Evolutionary conservation across 2,888 invertebrate species (phyloP), one percentile per base, ranked within the genome.

Genomic region (Frankliniella intonsa): DNA sequence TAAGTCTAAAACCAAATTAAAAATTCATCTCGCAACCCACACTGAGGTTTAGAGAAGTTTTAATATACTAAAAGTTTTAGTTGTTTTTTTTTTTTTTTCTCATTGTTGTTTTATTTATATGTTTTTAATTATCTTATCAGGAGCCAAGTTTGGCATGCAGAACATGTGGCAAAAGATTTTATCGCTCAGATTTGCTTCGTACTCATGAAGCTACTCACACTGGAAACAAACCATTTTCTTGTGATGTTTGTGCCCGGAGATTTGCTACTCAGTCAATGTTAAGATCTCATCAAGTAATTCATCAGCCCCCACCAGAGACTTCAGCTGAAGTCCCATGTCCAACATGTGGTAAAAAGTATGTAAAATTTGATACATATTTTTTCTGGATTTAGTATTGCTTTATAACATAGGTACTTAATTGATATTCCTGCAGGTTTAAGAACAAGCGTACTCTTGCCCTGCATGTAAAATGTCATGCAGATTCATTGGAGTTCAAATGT

Each of bases 301-400:
- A 12, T 82, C 83, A 62, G 82, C 69, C 80, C 81, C 83, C 80
- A 80, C 12, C 81, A 82, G 22, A 81, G 82, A n/a, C 65, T 69
- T 14, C 83, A 81, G 79, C 14, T 81, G 80, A 3, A n/a, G 80
- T 27, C n/a, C 81, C 14, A 38, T 80, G 80, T 22, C 49, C 62
- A 12, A 51, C 80, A 22, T 76, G 69, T 76, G 69, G 69, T 76
- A 76, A 76, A 25, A 76, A 25, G 69, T 76, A 9, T 8, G 19
- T 38, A n/a, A 76, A 17, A 76, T 22, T 22, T 69, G 5, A n/a
- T 22, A 65, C 3, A n/a, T 62, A 62, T 62, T 62, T 62, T 62
- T 62, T 55, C 55, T 55, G 88, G 0, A 88, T 87, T 0, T 88
- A 89, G 83, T 87, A 87, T 76, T 88, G 88, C 12, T 86, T 11